Evolutionary conservation across 1,140 invertebrate genomes (phyloP), one percentile per base, ranked within the genome.

Genomic region (Lutraria rhynchaena): DNA sequence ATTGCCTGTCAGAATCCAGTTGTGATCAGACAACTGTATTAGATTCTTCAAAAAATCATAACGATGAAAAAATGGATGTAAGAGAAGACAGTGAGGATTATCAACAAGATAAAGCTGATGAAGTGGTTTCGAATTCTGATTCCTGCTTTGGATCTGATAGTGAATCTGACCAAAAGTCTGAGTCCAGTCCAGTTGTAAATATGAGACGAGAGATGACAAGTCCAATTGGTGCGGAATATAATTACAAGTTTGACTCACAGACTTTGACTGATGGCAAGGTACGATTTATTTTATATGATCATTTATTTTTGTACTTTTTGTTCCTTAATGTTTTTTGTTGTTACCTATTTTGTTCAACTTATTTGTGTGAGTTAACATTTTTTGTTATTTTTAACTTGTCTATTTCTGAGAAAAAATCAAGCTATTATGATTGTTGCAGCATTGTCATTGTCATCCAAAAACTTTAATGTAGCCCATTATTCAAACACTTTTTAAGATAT

Each of bases 261-360:
- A 82, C 74, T 46, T 84, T 90, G 31, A 87, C 88, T 35, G 87
- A 88, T 86, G 89, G 89, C 58, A 91, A 90, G 88, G 90, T 91
- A 67, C 15, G n/a, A n/a, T n/a, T n/a, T n/a, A n/a, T n/a, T n/a
- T n/a, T n/a, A n/a, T n/a, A 58, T 29, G 22, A 58, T 49, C 9
- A 49, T 49, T 49, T 49, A 49, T 19, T 11, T 11, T 11, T 49
- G 44, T 49, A 49, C 9, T 11, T 49, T 49, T 49, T 49, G 9
- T 11, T 11, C 11, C 19, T 11, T 11, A 49, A 49, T 49, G 44
- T 49, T 49, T 19, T 49, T n/a, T n/a, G n/a, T n/a, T n/a, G n/a
- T n/a, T n/a, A n/a, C n/a, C n/a, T n/a, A n/a, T n/a, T n/a, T n/a
- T n/a, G n/a, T n/a, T n/a, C n/a, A n/a, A n/a, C n/a, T n/a, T n/a